Base-by-base conservation (phyloP, 1,140 invertebrate species). In the Lepidurus couesii region DNA sequence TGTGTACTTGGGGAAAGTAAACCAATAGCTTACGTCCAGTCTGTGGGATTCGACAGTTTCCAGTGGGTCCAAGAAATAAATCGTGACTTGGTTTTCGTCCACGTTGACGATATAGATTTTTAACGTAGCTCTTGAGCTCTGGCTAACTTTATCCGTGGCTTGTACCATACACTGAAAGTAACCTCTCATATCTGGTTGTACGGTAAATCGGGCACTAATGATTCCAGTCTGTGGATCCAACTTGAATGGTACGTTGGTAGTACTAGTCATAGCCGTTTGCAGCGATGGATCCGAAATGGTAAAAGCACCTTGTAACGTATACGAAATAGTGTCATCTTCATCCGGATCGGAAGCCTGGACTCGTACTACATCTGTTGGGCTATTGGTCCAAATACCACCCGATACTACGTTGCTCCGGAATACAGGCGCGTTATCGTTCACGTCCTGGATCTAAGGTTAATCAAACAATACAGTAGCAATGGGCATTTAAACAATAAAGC, bases 21-120 rank as follows among this genome's bases (percentile, higher is more conserved):
- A 10, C 42, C 4, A 44, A 77, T 13, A 13, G 4, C 24, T 77
- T n/a, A 77, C 75, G 10, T 77, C n/a, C 24, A 45, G 43, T 44
- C 75, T 44, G 13, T 77, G 43, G 42, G 44, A 10, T 47, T 77
- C 34, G 42, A 77, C 75, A 45, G 16, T 42, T n/a, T 77, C 75
- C 4, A 77, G 43, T 0, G 75, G 43, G 42, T 77, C 47, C 43
- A 45, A 45, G 42, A 77, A 77, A 21, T 34, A 44, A 45, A 77
- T 45, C 24, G 75, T 77, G 21, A 77, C 75, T 77, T 77, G 43
- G 42, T 77, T 77, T 16, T 65, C 53, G 10, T 42, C 75, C 44
- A 45, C 43, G 16, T 44, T 77, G 7, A 77, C 75, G 10, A 77
- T 44, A 43, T 42, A 77, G 42, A 77, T 77, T 47, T 77, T 77